Base-by-base conservation (phyloP, 2,797 vertebrate species). In the Avahi laniger region DNA sequence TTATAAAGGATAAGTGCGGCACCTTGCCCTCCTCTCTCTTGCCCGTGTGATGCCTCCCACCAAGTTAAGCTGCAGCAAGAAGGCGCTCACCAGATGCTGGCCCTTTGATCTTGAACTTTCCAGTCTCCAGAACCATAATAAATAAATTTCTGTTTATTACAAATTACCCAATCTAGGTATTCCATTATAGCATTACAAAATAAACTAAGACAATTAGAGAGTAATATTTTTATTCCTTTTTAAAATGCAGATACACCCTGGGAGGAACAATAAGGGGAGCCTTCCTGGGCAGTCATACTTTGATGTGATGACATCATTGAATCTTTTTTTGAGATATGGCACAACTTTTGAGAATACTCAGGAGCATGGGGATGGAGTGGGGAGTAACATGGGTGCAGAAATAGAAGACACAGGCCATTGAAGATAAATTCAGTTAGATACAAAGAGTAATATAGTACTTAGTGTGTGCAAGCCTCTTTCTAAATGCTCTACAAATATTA, bases 401-500 rank as follows among this genome's bases (percentile, higher is more conserved):
- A 85, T 13, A 15, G 48, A 48, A 85, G 43, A 35, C 33, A 18
- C 15, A 18, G 35, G 43, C 26, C 63, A 57, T 69, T 69, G 70
- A 92, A 76, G 33, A 38, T 81, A 43, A 92, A 91, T 84, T 50
- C 54, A 43, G 7, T 78, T 52, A 89, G 35, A 38, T 63, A 26
- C 20, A 85, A 69, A 57, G n/a, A 65, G 11, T 33, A 13, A 76
- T 20, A 52, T 6, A 57, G 4, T 41, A 43, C 41, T 85, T 50
- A 26, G 10, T 41, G 8, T 52, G 20, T 41, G 10, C 5, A 50
- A 72, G 28, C 33, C 43, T 63, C 28, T 94, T 69, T 22, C 59
- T 63, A 72, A 57, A 67, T 41, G 48, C 54, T 67, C 15, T 80
- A 15, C 69, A 94, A 91, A 92, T 93, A 96, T 94, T 95, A 96